phyloP scores from a whole-genome alignment of 1,140 invertebrate species.

The Parasteatoda tepidariorum region DNA sequence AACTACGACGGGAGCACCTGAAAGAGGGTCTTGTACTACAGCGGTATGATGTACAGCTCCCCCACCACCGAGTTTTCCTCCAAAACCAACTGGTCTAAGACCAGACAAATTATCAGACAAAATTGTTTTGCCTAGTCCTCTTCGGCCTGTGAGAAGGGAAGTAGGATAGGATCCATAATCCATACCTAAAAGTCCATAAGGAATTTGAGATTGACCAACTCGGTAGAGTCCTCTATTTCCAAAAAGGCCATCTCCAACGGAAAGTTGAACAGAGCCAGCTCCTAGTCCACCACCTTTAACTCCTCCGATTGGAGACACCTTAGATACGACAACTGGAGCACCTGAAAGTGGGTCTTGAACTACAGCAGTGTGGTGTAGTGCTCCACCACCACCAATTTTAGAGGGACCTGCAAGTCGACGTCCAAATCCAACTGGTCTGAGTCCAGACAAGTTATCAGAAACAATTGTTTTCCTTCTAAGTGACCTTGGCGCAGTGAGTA shows the following conservation, averaged over 20 bases:
- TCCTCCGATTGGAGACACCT: constrained; percentile 9
- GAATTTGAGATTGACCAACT: constrained; percentile 10
- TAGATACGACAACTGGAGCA: constrained; percentile 5
- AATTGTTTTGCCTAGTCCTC: constrained; percentile 15
- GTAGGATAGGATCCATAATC: constrained; percentile 48
- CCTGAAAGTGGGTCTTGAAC: constrained; percentile 21
- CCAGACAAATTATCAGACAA: constrained; percentile 14
- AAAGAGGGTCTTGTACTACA: constrained; percentile 25
- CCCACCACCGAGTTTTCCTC: constrained; percentile 5
- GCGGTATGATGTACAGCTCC: constrained; percentile 33
- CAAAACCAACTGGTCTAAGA: constrained; percentile 14
- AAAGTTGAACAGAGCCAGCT: constrained; percentile 8
- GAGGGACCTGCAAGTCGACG: too few relatives aligned
- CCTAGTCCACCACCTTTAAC: not conserved
- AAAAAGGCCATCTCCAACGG: not conserved
- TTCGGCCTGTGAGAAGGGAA: not conserved
- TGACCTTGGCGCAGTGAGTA: constrained; percentile 4
- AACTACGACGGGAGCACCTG: constrained; percentile 17
- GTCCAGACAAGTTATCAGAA: constrained; percentile 16
- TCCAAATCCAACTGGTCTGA: constrained; percentile 21
- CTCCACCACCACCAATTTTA: not conserved
- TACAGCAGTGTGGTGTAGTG: constrained; percentile 34
- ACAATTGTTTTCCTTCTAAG: constrained; percentile 13
- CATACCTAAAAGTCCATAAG: constrained; percentile 20
- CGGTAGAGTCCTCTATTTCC: constrained; percentile 20